Base-by-base conservation (phyloP, 2,797 vertebrate genomes). In the Sebastiscus tertius region DNA sequence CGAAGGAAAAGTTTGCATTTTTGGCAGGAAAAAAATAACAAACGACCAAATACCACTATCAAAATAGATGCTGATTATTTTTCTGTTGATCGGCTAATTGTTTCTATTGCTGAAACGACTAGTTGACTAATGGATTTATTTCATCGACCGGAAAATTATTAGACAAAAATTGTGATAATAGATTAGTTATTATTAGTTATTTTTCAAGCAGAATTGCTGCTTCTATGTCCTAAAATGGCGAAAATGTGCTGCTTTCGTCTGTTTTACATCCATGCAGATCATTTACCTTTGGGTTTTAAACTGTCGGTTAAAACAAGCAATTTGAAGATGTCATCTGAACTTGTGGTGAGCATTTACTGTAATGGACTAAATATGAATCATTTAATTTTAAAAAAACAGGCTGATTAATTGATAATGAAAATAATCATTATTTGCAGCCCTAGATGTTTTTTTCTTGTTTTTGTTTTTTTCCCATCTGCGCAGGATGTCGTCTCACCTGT, bases 401-500 rank as follows among this genome's bases (percentile, higher is more conserved):
- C 6, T 33, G 29, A 27, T 52, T 52, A 5, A 62, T 7, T 1
- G 3, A 14, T 20, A n/a, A 59, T 60, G 11, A 61, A 39, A 29
- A 36, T 4, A 22, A 68, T 29, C 1, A n/a, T 16, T 9, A 16
- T 20, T 26, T 65, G 5, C 2, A 36, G n/a, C 4, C 9, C 14
- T 6, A 52, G 8, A 20, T 42, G 11, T 36, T 58, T 34, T 12
- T 54, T 54, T 54, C 9, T 49, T 20, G 42, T 26, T 13, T 31
- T 29, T 49, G 16, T 20, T 49, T 49, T 18, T 18, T 1, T 49
- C 18, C 42, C n/a, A 2, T 33, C 63, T 66, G 20, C 2, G 4
- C 33, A 6, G 55, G 72, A 42, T 1, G 18, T 46, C 6, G 10
- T 75, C 83, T 93, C 85, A 95, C 94, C 94, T 95, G 90, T 83